A percentile compares a stretch with the other conserved stretches of the same genome.
Evolutionary conservation across 1,140 invertebrate species (phyloP).

Genomic region (Aphis gossypii): DNA sequence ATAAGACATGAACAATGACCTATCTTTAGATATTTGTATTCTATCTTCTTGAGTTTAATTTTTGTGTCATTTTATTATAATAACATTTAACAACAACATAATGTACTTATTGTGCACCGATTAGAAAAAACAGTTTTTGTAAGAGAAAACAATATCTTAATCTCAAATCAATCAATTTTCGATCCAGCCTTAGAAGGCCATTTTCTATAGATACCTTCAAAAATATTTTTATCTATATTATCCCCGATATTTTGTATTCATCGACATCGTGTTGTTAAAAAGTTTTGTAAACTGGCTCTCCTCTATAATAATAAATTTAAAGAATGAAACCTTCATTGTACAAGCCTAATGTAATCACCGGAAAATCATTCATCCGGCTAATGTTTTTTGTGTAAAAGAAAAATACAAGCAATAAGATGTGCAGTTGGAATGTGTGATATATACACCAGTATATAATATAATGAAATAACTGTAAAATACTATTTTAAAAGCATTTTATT

Average conservation of each 20-base stretch:
- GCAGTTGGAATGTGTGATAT: constrained; percentile 12
- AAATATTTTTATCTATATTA: constrained; percentile 20
- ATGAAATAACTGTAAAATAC: background rate
- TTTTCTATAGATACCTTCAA: constrained; percentile 1
- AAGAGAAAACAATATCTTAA: background rate
- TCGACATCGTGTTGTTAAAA: constrained; percentile 9
- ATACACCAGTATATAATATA: background rate
- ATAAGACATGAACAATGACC: background rate
- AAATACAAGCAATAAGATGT: background rate
- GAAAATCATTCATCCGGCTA: background rate
- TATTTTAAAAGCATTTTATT: background rate
- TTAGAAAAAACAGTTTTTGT: background rate
- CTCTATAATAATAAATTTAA: background rate
- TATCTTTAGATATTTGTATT: background rate
- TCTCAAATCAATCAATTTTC: background rate
- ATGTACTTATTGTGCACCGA: background rate
- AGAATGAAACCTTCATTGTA: background rate
- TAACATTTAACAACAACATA: background rate
- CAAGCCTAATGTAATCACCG: background rate
- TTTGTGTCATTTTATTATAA: background rate
- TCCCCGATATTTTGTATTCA: background rate
- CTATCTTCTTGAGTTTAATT: background rate
- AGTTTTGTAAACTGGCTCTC: background rate
- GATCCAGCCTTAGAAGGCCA: background rate
- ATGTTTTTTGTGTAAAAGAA: background rate